phyloP scores from a whole-genome alignment of 1,140 invertebrate genomes.

The Carposina sasakii region DNA sequence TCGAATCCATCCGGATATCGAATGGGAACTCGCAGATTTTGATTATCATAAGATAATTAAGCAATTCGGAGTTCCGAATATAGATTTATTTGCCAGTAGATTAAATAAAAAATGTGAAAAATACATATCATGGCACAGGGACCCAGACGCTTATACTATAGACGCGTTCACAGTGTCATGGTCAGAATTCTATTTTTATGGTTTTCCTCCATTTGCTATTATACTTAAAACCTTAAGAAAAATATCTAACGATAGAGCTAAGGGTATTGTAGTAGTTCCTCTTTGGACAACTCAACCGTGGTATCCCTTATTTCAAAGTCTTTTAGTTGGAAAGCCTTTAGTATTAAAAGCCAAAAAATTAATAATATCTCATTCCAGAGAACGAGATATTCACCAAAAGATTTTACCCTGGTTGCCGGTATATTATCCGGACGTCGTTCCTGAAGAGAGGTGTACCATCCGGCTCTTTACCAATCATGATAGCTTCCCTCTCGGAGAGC shows the following conservation, averaged over 20 bases:
- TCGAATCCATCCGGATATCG: slow-evolving; percentile 6
- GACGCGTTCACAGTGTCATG: too few species aligned
- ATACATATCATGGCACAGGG: too few species aligned
- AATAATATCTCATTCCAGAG: slow-evolving; percentile 7
- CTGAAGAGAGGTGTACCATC: slow-evolving; percentile 13
- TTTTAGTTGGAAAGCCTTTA: background rate
- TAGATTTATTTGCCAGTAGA: too few species aligned
- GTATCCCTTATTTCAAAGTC: slow-evolving; percentile 2
- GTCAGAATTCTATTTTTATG: too few species aligned
- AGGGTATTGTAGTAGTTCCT: slow-evolving; percentile 1
- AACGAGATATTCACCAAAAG: too few species aligned
- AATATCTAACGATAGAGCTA: background rate
- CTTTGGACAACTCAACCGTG: slow-evolving; percentile 10
- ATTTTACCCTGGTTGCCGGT: slow-evolving; percentile 10
- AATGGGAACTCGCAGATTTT: slow-evolving; percentile 8
- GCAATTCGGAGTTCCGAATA: too few species aligned
- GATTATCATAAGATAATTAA: too few species aligned
- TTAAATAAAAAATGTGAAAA: too few species aligned
- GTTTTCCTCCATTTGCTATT: slow-evolving; percentile 7
- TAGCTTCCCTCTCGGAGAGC: slow-evolving; percentile 20
- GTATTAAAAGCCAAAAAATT: background rate
- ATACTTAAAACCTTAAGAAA: slow-evolving; percentile 2
- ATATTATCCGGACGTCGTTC: slow-evolving; percentile 1
- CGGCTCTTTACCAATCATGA: slow-evolving; percentile 13
- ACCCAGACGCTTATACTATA: too few species aligned